Base-by-base conservation (phyloP, 2,797 vertebrate species). In the Lacerta bilineata region DNA sequence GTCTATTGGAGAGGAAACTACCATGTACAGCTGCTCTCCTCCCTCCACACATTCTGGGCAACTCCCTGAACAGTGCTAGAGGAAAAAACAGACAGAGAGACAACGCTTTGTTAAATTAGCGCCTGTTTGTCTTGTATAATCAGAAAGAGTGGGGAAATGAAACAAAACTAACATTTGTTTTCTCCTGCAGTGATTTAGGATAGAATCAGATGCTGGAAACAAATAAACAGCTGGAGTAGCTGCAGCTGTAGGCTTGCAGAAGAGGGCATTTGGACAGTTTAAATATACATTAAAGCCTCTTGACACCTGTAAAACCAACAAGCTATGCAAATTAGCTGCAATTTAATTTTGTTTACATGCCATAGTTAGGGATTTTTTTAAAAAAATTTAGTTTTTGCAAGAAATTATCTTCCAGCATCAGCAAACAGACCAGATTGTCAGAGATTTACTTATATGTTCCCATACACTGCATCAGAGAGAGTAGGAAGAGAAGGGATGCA, bases 231-330 rank as follows among this genome's bases (percentile, higher is more conserved):
- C 80, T 81, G 72, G 66, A 91, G 29, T 84, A 90, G 25, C 59
- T 83, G 74, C 86, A 90, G 86, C 74, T 88, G 91, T 55, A 81
- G 50, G 74, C 75, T 72, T 76, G 59, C 50, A 87, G 3, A 50
- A 79, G 80, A 89, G 90, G 86, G 74, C 86, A 90, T 91, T 74
- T 90, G 90, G 91, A 90, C 88, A 91, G 72, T 95, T 94, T 90
- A 89, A 95, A 95, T 89, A 88, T 61, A 74, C 69, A 81, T 89
- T 87, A 91, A 95, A 93, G 92, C 86, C 94, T 64, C 84, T 85
- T 75, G 91, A 89, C 88, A 94, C 87, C 90, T 95, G 88, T 88
- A 90, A 81, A 81, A 87, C 79, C 90, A 59, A 78, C 0, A 17
- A 92, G 36, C 84, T 78, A 91, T 92, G 79, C 66, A 92, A 93